Percentiles rank a stretch among this genome's conserved stretches.
Conservation (phyloP, 2,797 vertebrate genomes). For the Protosalanx chinensis region DNA sequence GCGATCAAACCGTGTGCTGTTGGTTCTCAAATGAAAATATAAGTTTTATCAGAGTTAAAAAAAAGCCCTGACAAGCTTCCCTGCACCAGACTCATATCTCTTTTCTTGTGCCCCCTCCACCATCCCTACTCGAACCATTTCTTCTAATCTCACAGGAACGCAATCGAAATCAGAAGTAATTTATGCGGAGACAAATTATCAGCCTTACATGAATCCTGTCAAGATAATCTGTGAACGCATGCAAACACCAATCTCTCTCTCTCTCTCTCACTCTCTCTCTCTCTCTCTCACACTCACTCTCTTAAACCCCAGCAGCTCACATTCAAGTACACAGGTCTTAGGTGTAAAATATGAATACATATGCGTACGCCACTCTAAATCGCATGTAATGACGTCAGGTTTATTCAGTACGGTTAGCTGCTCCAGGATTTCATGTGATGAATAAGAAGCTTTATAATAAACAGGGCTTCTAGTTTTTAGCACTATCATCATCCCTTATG, state of each 20-base stretch:
- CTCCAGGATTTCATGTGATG: no score
- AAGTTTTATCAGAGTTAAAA: background rate
- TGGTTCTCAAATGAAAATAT: background rate
- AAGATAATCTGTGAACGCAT: slow-evolving; percentile 49
- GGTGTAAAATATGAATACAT: background rate
- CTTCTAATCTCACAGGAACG: slow-evolving; percentile 29
- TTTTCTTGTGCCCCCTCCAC: slow-evolving; percentile 31
- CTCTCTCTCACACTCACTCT: slow-evolving; percentile 16
- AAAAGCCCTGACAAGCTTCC: background rate
- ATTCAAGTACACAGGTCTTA: background rate
- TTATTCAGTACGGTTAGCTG: no score
- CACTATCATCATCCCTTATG: no score
- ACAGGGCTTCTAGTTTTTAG: no score
- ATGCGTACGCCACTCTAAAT: background rate
- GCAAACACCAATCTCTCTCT: slow-evolving; percentile 50
- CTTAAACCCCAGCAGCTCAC: background rate
- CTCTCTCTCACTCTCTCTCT: background rate
- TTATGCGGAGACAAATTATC: slow-evolving; percentile 60
- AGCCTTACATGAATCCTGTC: slow-evolving; percentile 57
- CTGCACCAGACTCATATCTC: background rate
- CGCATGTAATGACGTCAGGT: background rate
- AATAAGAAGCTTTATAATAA: no score
- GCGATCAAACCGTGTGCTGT: background rate
- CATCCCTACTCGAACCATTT: slow-evolving; percentile 2
- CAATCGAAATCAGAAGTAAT: slow-evolving; percentile 40